Evolutionary conservation across 2,113 vertebrate genomes (phyloP).

Genomic region (Sardina pilchardus): DNA sequence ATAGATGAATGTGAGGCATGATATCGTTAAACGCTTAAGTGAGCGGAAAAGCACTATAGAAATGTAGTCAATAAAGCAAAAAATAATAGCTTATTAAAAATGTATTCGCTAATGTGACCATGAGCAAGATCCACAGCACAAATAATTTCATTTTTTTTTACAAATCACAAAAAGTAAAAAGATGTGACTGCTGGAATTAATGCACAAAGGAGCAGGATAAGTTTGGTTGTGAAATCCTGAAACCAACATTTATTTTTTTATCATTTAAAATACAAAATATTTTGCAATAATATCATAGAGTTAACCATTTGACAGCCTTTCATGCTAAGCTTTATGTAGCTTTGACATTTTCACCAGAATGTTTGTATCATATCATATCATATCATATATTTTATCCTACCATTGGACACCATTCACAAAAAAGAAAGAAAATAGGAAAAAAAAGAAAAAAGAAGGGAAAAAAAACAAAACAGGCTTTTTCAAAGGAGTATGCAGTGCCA

Average conservation of each 20-base stretch:
- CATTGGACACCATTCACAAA: constrained; percentile 54
- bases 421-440: constrained; percentile 20
- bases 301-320: constrained; percentile 80
- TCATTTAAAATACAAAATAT: constrained; percentile 88
- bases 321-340: constrained; percentile 81
- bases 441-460: constrained; percentile 20
- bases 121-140: too few relatives aligned
- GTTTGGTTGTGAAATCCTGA: constrained; percentile 74
- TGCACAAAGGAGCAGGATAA: constrained; percentile 17
- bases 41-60: too few relatives aligned
- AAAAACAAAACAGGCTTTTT: constrained; percentile 30
- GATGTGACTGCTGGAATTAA: neutral
- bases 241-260: constrained; percentile 88
- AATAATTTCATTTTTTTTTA: too few relatives aligned
- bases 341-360: constrained; percentile 74
- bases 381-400: constrained; percentile 61
- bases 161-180: too few relatives aligned
- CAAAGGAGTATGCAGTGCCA: constrained; percentile 34
- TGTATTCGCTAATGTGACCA: too few relatives aligned
- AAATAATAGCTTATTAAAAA: too few relatives aligned
- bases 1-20: too few relatives aligned
- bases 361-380: constrained; percentile 56
- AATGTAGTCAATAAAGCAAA: too few relatives aligned
- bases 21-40: too few relatives aligned
- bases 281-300: constrained; percentile 81